Evolutionary conservation across 2,113 vertebrate species (phyloP), one percentile per base, ranked within the genome.

Genomic region (Psittacus erithacus): DNA sequence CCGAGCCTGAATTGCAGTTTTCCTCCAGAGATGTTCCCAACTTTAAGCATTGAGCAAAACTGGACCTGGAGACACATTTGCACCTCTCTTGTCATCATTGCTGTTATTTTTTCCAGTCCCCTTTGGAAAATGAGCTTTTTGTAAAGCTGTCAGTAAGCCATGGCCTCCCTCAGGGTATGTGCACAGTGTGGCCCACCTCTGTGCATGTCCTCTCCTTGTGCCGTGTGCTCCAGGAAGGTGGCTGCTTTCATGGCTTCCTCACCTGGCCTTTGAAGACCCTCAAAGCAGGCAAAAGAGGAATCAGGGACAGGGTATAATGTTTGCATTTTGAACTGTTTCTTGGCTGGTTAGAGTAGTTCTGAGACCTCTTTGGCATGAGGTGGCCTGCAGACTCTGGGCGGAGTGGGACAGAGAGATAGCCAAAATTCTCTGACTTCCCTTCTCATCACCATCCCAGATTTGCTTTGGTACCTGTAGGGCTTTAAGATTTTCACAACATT

Each of bases 171-270:
- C 10, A 17, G 33, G 33, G 7, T 6, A 1, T 8, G 10, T 1
- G 1, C 22, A 0, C 31, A n/a, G n/a, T 44, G 22, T 14, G 7
- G 29, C 23, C 38, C 91, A 39, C 20, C 59, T 65, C 77, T 52
- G 23, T 1, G 1, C 6, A 1, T 7, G 47, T 38, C 55, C 69
- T 77, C 25, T 0, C 17, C 17, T 53, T 53, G 52, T 73, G 43
- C 49, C 4, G 0, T 31, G 33, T 52, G 65, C 35, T 35, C 22
- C 0, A 0, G 33, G 38, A 69, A 23, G 18, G 5, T 1, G 0
- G 10, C 59, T 74, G 25, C 53, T 70, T 81, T 80, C 46, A 25
- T 2, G 1, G n/a, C 41, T 63, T 57, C 44, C 41, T 65, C 5
- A 0, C 28, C 44, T 14, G 9, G 6, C 20, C 53, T 67, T 62